phyloP scores from a whole-genome alignment of 2,888 invertebrate genomes.

The Ormyrus rosae region DNA sequence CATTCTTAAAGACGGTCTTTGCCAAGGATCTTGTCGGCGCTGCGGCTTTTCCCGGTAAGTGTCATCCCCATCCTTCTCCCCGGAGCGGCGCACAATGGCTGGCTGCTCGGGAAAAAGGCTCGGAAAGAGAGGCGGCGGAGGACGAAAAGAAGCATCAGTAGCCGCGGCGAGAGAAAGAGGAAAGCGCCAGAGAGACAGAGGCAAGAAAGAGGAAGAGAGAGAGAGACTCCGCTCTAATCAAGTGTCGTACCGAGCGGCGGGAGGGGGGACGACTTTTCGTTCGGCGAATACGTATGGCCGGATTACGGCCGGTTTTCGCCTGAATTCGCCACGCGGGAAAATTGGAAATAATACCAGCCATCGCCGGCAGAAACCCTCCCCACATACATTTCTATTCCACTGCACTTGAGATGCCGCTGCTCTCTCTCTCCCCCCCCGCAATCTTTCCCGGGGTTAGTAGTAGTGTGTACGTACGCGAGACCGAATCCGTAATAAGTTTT shows the following conservation, averaged over 20 bases:
- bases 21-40: neutral
- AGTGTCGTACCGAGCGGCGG: slow-evolving; percentile 24
- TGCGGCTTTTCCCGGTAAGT: slow-evolving; percentile 13
- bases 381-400: slow-evolving; percentile 23
- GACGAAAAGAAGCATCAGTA: neutral
- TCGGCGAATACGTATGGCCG: slow-evolving; percentile 49
- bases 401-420: slow-evolving; percentile 28
- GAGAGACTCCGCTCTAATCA: slow-evolving; percentile 38
- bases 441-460: slow-evolving; percentile 21
- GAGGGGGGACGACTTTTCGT: slow-evolving; percentile 12
- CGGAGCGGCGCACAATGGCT: too few relatives aligned
- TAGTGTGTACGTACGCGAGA: neutral
- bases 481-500: slow-evolving; percentile 34
- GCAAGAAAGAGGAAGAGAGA: neutral
- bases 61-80: neutral
- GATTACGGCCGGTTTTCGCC: slow-evolving; percentile 48
- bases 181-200: neutral
- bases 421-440: neutral
- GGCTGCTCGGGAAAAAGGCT: too few relatives aligned
- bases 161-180: neutral
- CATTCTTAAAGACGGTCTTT: neutral
- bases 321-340: slow-evolving; percentile 42
- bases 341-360: slow-evolving; percentile 51
- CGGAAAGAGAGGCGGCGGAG: neutral
- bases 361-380: slow-evolving; percentile 1